phyloP scores from a whole-genome alignment of 2,888 invertebrate genomes.

The Heteromyza rotundicornis region DNA sequence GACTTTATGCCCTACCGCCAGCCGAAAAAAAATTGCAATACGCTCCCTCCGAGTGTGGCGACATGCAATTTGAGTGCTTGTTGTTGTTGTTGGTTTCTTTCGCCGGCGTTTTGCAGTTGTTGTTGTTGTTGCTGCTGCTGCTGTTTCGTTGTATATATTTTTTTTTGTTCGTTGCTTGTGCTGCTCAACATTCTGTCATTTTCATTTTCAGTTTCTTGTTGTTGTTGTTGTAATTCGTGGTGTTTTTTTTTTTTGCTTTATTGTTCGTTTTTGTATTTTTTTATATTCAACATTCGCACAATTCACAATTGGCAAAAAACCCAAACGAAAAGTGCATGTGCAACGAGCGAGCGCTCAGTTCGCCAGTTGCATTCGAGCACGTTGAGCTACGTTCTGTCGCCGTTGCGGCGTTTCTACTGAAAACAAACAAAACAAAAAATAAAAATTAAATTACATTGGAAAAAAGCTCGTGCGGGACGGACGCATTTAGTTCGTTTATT shows the following conservation, averaged over 20 bases:
- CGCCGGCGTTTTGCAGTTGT: no score
- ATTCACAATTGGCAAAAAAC: slow-evolving; percentile 33
- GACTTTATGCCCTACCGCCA: no score
- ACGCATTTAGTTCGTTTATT: no score
- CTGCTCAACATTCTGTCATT: slow-evolving; percentile 26
- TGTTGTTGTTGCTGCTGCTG: neutral
- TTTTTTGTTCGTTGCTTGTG: slow-evolving; percentile 11
- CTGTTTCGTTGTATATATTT: neutral
- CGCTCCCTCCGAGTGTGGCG: no score
- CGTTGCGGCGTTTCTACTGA: neutral
- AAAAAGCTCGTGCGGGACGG: no score
- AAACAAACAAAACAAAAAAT: neutral
- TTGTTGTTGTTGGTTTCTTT: neutral
- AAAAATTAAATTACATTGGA: no score
- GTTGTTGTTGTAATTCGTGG: slow-evolving; percentile 28
- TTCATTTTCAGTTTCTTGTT: slow-evolving; percentile 20
- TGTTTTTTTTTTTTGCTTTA: slow-evolving; percentile 12
- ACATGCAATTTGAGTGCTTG: neutral
- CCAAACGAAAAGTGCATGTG: slow-evolving; percentile 52
- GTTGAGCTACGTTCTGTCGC: slow-evolving; percentile 38
- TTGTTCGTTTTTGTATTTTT: slow-evolving; percentile 27
- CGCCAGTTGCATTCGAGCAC: slow-evolving; percentile 39
- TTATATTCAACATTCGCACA: slow-evolving; percentile 46
- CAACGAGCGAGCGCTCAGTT: slow-evolving; percentile 48
- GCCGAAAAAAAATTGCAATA: no score